Evolutionary conservation across 2,113 vertebrate genomes (phyloP).

Genomic region (Anolis carolinensis): DNA sequence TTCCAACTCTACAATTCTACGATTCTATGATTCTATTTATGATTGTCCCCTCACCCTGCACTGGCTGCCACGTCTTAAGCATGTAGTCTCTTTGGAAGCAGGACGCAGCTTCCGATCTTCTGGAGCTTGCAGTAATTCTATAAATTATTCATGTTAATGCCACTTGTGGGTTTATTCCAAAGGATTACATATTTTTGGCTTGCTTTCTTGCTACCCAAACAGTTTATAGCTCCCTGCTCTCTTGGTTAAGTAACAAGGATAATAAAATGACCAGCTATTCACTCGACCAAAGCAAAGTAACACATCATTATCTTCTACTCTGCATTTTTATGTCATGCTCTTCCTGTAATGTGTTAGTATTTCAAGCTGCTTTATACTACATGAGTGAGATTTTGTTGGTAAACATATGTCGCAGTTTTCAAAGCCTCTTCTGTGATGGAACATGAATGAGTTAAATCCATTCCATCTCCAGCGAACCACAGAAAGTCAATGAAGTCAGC

Average conservation of each 20-base stretch:
- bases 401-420: neutral
- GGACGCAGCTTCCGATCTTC: neutral
- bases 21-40: too few species aligned
- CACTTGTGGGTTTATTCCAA: neutral
- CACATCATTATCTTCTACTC: neutral
- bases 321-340: neutral
- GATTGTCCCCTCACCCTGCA: neutral
- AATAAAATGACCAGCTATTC: neutral
- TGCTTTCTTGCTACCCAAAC: neutral
- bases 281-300: neutral
- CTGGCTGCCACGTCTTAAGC: neutral
- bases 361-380: neutral
- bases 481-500: neutral
- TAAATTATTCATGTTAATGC: conserved; percentile 18
- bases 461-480: neutral
- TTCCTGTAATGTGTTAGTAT: neutral
- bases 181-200: neutral
- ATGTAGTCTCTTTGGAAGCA: neutral
- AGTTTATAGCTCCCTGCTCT: neutral
- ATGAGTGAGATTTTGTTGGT: neutral
- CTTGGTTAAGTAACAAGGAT: neutral
- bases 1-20: too few species aligned
- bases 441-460: neutral
- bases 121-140: neutral
- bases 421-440: neutral